Evolutionary conservation across 1,140 invertebrate genomes (phyloP), one percentile per base, ranked within the genome.

Genomic region (Coelopa frigida): DNA sequence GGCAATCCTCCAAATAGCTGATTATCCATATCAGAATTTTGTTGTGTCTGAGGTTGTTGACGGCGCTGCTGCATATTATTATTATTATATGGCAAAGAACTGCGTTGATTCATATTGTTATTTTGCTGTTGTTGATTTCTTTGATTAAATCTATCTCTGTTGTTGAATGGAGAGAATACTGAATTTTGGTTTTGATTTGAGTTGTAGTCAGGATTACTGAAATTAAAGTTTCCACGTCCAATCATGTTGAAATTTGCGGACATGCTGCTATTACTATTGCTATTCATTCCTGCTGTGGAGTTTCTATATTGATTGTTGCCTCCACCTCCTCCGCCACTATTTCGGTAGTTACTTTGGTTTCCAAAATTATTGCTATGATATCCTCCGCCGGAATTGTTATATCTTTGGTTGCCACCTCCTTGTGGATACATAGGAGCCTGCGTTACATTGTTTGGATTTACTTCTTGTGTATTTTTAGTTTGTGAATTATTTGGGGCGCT

Each of bases 381-480:
- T 3, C 73, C 69, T 26, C 72, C 68, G 6, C 70, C 68, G 3
- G 71, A 74, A 59, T 79, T 67, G 52, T 2, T 52, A 56, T 17
- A 47, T n/a, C 73, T 70, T 15, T 73, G 65, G 12, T 70, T 65
- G 14, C 72, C 44, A 14, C 63, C 62, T 33, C 62, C 67, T 11
- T 73, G 73, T 3, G 76, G 73, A 57, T 83, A 83, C 56, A 81
- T 76, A 1, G 82, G 82, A 1, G 73, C 76, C 48, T 81, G 76
- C 3, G 65, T 72, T 20, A 73, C 68, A 26, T 69, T 44, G 68
- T 56, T 51, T 67, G 59, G 1, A 68, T 52, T 27, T 4, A 1
- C 43, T 38, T n/a, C 3, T 5, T 33, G 35, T 15, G 41, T 29
- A 31, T 23, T 29, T 31, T 26, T 17, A 27, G n/a, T 12, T 31